Conservation (phyloP, 2,797 vertebrate species). For the Chrysocyon brachyurus region DNA sequence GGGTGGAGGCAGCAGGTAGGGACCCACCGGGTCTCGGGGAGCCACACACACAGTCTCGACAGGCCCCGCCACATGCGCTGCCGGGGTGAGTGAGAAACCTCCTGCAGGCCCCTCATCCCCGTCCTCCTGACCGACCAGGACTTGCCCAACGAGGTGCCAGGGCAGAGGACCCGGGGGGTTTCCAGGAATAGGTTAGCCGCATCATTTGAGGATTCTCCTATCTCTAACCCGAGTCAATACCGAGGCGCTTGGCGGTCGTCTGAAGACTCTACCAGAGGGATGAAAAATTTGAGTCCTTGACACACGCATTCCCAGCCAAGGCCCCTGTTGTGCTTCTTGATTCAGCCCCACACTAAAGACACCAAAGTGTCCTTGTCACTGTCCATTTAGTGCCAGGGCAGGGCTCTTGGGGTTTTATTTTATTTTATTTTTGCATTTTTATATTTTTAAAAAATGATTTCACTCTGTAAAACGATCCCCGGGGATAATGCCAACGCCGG, state of each 20-base stretch:
- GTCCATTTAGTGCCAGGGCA: background rate
- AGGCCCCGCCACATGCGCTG: fast-evolving
- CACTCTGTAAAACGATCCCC: background rate
- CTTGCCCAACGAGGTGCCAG: too few species aligned
- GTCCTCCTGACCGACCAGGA: background rate
- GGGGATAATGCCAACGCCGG: background rate
- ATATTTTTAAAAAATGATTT: background rate
- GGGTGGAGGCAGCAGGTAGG: background rate
- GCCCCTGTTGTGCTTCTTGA: background rate
- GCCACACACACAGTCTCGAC: background rate
- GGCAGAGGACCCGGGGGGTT: background rate
- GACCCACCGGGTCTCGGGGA: background rate
- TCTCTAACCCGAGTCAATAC: background rate
- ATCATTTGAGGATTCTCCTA: background rate
- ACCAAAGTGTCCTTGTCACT: background rate
- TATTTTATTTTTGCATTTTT: background rate
- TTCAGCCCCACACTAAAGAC: background rate
- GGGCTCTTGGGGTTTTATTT: background rate
- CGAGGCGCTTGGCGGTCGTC: background rate
- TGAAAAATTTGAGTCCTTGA: background rate
- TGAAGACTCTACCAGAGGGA: background rate
- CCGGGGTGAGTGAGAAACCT: background rate
- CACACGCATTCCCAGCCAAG: background rate
- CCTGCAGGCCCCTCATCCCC: background rate
- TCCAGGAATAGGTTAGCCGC: background rate